Base-by-base conservation (phyloP, 2,797 vertebrate genomes). In the Holocentrus rufus region DNA sequence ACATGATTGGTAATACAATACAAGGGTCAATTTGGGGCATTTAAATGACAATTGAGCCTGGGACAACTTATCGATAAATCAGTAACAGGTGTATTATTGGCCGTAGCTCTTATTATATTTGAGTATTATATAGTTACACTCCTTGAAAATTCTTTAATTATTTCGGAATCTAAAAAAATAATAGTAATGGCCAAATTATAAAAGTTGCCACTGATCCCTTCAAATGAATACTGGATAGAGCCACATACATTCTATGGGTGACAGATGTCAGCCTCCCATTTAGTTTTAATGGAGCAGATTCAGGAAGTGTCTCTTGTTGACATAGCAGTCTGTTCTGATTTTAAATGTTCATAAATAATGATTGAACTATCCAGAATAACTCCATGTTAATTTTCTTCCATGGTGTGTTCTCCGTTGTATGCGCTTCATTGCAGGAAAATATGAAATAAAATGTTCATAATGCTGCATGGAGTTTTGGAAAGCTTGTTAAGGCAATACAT, bases 381-480 rank as follows among this genome's bases (percentile, higher is more conserved):
- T 10, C 27, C 2, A 30, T 53, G 10, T 58, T 58, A 46, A 65
- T 23, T 42, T 14, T 8, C 13, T 67, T 50, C 23, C 44, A 63
- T 52, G 75, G 46, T 49, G 9, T 27, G 30, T 36, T 44, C 1
- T 67, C 3, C 10, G 50, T 56, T 17, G 55, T 13, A 42, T 64
- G 49, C 25, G 31, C 55, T 62, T 62, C n/a, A 20, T 15, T 62
- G 22, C 55, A 22, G 55, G 27, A 10, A 60, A 59, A 76, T 57
- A 64, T 70, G n/a, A 44, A 44, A 14, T 44, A 0, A 44, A 44
- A 15, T 15, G 42, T 15, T 44, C 4, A 2, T 5, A 15, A 5
- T 44, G 42, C 42, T 44, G 42, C 42, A 15, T n/a, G 1, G n/a
- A 49, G n/a, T 17, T 47, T 2, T 3, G 1, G 1, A n/a, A 31